phyloP scores from a whole-genome alignment of 1,140 invertebrate species.

The Nasonia longicornis region DNA sequence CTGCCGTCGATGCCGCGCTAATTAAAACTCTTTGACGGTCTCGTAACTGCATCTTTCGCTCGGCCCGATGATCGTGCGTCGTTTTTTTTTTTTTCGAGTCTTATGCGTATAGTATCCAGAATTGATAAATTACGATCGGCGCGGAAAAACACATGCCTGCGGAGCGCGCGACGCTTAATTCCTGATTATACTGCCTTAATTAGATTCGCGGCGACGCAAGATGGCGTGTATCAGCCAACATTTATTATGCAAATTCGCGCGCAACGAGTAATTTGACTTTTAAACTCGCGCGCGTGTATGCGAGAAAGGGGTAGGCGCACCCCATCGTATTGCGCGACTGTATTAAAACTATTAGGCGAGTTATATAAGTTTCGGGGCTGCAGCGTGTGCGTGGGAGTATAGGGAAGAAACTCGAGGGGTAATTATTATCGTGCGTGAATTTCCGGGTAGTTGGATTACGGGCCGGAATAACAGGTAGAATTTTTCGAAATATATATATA shows the following conservation, averaged over 20 bases:
- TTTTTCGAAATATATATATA: neutral
- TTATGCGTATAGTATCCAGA: no score
- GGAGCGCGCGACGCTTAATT: neutral
- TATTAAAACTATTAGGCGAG: conserved; percentile 37
- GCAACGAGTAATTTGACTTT: conserved; percentile 37
- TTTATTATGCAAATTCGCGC: conserved; percentile 27
- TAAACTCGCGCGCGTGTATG: neutral
- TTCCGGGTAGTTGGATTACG: neutral
- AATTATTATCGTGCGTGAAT: conserved; percentile 2
- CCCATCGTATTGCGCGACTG: conserved; percentile 26
- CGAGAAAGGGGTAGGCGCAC: neutral
- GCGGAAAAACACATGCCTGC: no score
- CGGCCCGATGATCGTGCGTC: no score
- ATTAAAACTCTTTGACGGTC: neutral
- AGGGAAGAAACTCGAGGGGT: no score
- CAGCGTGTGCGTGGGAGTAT: no score
- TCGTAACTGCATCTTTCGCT: neutral
- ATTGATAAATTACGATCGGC: neutral
- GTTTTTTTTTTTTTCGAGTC: no score
- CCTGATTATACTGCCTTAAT: conserved; percentile 25
- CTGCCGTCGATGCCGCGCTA: neutral
- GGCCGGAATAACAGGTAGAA: no score
- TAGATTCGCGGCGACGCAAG: conserved; percentile 19
- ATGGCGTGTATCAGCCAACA: neutral
- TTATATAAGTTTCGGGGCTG: neutral